These are phyloP conservation scores for Pharmacophagus antenor DNA, from an alignment of 2,888 invertebrate genomes.

Conservation along the genomic window DNA sequence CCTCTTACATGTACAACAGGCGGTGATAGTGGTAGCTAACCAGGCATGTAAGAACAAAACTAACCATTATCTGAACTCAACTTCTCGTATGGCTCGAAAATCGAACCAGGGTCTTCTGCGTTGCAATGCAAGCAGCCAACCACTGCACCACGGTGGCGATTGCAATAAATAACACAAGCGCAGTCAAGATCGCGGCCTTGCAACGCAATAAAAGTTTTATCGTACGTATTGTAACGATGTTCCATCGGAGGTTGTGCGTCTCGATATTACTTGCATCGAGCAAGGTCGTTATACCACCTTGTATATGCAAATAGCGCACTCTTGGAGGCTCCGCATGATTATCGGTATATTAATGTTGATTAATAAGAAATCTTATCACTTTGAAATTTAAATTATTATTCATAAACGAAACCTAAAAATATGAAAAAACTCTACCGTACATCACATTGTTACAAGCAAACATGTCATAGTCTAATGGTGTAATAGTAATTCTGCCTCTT, in stretches of 20 bases:
- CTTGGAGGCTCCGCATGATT: constrained; percentile 8
- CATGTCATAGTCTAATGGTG: too few relatives aligned
- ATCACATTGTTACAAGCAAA: too few relatives aligned
- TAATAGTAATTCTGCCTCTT: too few relatives aligned
- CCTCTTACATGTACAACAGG: too few relatives aligned
- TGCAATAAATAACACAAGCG: neutral
- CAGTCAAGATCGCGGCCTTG: neutral
- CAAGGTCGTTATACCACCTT: constrained; percentile 20
- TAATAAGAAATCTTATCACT: constrained; percentile 1
- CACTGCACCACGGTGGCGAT: neutral
- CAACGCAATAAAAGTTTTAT: constrained; percentile 28
- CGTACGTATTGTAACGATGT: constrained; percentile 23
- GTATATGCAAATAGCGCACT: constrained; percentile 23
- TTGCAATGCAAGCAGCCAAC: too few relatives aligned
- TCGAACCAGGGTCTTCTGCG: too few relatives aligned
- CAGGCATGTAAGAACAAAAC: too few relatives aligned
- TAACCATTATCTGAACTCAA: too few relatives aligned
- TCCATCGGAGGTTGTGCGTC: constrained; percentile 11
- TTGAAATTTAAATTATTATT: neutral
- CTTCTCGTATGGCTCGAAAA: too few relatives aligned
- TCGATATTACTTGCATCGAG: constrained; percentile 23
- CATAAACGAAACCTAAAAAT: too few relatives aligned
- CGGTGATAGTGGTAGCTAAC: too few relatives aligned
- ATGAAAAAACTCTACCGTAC: neutral
- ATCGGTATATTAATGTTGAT: neutral